Conservation (phyloP, 1,140 invertebrate species). For the Ptiloglossa arizonensis region DNA sequence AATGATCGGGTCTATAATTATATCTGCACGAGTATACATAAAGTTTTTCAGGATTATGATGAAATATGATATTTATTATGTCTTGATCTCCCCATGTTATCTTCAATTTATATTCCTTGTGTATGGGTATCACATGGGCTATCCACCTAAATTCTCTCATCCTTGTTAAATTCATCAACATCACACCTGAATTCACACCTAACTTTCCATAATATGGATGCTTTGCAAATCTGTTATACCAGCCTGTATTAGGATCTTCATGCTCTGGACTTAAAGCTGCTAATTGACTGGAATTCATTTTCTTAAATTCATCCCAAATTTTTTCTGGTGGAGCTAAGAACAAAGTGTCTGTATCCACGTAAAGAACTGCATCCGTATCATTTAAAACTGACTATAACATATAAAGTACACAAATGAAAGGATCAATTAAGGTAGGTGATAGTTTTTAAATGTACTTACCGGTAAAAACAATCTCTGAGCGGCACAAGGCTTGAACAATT, state of each 20-base stretch:
- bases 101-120: slow-evolving; percentile 91
- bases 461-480: slow-evolving; percentile 95
- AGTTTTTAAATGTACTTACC: slow-evolving; percentile 84
- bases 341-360: slow-evolving; percentile 95
- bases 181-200: slow-evolving; percentile 97
- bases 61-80: slow-evolving; percentile 97
- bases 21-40: slow-evolving; percentile 92
- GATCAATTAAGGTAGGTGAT: too few species aligned
- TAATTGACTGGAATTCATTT: slow-evolving; percentile 93
- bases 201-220: slow-evolving; percentile 96
- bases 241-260: slow-evolving; percentile 94
- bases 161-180: slow-evolving; percentile 97
- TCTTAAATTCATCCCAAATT: slow-evolving; percentile 91
- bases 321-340: slow-evolving; percentile 92
- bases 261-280: slow-evolving; percentile 94
- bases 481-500: slow-evolving; percentile 95
- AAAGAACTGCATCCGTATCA: slow-evolving; percentile 93
- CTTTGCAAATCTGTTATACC: slow-evolving; percentile 97
- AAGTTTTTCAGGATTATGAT: slow-evolving; percentile 93
- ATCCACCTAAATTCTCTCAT: slow-evolving; percentile 94
- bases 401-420: slow-evolving; percentile 19
- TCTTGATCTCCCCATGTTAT: slow-evolving; percentile 99
- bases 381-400: slow-evolving; percentile 87
- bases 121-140: slow-evolving; percentile 91
- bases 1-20: slow-evolving; percentile 97